Conservation (phyloP, 2,797 vertebrate genomes). For the Rachycentron canadum region DNA sequence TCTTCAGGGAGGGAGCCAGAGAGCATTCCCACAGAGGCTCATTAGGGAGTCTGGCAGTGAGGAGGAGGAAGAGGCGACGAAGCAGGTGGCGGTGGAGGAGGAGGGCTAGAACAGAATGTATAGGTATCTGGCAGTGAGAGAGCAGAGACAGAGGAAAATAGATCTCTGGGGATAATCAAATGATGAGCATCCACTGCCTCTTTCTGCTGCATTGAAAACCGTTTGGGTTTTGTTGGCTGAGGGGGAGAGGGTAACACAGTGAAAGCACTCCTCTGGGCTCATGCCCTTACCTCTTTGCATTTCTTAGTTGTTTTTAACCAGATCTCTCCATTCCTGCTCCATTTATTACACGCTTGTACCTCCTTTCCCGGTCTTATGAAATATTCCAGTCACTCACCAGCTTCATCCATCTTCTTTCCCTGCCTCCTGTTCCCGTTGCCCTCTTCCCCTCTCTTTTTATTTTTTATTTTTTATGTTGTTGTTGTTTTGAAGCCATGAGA, state of each 20-base stretch:
- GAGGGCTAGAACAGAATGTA: constrained; percentile 50
- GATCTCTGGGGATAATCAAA: constrained; percentile 52
- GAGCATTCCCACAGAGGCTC: constrained; percentile 80
- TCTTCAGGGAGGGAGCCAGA: constrained; percentile 59
- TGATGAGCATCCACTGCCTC: constrained; percentile 41
- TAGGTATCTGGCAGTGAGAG: constrained; percentile 56
- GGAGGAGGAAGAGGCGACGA: constrained; percentile 53
- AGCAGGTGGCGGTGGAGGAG: constrained; percentile 64
- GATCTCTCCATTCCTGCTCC: background rate
- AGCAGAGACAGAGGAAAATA: constrained; percentile 39
- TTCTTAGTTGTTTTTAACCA: constrained; percentile 25
- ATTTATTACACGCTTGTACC: constrained; percentile 17
- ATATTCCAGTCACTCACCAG: background rate
- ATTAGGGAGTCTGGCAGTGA: constrained; percentile 76
- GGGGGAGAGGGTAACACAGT: constrained; percentile 38
- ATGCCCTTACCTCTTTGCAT: constrained; percentile 7
- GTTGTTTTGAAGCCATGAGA: constrained; percentile 38
- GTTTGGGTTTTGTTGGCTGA: constrained; percentile 36
- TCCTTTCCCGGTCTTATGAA: background rate
- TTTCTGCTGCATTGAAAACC: constrained; percentile 39
- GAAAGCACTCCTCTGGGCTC: constrained; percentile 32
- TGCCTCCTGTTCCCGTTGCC: background rate
- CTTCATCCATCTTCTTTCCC: background rate
- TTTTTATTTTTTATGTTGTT: background rate
- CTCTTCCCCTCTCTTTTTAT: background rate